phyloP scores from a whole-genome alignment of 2,888 invertebrate genomes.

The Clistopyga incitator region DNA sequence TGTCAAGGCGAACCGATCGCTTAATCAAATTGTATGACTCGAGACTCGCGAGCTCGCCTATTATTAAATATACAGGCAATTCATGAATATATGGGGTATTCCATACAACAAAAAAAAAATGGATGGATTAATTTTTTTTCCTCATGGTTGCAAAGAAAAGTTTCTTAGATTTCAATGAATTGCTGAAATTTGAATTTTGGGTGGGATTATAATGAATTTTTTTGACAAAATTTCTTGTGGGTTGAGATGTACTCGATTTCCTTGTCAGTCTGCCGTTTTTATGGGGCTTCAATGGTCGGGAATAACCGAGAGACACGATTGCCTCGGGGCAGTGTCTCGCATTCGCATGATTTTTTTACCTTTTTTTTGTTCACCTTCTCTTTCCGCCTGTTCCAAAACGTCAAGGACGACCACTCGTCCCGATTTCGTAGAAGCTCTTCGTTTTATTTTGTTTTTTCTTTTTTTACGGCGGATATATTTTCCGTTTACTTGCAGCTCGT shows the following conservation, averaged over 20 bases:
- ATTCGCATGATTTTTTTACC: conserved; percentile 17
- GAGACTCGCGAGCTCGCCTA: conserved; percentile 13
- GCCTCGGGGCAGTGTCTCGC: conserved; percentile 9
- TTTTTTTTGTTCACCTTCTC: conserved; percentile 28
- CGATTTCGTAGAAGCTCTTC: conserved; percentile 20
- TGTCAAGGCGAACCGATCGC: conserved; percentile 72
- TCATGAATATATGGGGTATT: neutral
- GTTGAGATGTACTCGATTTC: neutral
- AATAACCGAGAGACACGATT: neutral
- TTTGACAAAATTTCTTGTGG: neutral
- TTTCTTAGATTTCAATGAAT: no score
- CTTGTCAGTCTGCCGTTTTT: neutral
- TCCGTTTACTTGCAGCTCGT: conserved; percentile 24
- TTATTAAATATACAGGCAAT: conserved; percentile 22
- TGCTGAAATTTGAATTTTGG: no score
- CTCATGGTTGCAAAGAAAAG: no score
- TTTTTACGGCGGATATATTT: conserved; percentile 42
- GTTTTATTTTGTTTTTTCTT: no score
- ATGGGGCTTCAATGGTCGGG: neutral
- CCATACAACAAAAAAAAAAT: no score
- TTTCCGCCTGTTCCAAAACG: conserved; percentile 9
- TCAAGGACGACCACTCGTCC: conserved; percentile 27
- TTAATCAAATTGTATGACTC: conserved; percentile 59
- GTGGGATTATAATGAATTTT: neutral
- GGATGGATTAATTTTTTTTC: no score